phyloP scores from a whole-genome alignment of 2,888 invertebrate species.

The Cheilosia vernalis region DNA sequence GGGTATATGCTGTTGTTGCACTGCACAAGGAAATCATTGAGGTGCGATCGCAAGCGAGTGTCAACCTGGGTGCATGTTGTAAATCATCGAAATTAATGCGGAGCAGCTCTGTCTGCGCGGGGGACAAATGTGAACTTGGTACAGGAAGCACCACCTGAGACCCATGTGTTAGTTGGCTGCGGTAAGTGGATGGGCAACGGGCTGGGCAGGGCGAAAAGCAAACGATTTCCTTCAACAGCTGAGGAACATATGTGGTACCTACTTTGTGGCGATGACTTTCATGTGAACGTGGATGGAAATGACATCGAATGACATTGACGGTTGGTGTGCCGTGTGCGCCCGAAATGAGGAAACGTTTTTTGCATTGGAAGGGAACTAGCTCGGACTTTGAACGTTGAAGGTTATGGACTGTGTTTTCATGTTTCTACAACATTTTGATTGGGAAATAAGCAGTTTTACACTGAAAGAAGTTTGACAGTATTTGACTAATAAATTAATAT shows the following conservation, averaged over 20 bases:
- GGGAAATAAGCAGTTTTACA: too few relatives aligned
- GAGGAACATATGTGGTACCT: conserved; percentile 77
- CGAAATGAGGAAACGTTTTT: too few relatives aligned
- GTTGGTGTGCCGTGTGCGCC: too few relatives aligned
- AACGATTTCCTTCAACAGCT: conserved; percentile 77
- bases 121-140: conserved; percentile 23
- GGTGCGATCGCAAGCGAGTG: conserved; percentile 59
- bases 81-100: conserved; percentile 69
- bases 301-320: not conserved
- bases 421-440: too few relatives aligned
- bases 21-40: conserved; percentile 36
- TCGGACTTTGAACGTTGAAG: too few relatives aligned
- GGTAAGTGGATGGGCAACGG: conserved; percentile 50
- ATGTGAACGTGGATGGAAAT: not conserved
- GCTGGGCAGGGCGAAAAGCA: conserved; percentile 27
- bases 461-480: too few relatives aligned
- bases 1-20: conserved; percentile 1
- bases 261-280: conserved; percentile 1
- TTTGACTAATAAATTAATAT: too few relatives aligned
- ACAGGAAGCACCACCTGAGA: conserved; percentile 53
- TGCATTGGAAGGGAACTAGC: too few relatives aligned
- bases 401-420: too few relatives aligned
- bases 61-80: conserved; percentile 64
- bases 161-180: conserved; percentile 46
- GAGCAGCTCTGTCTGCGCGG: conserved; percentile 6